Percentiles rank a stretch among this genome's conserved stretches.
Conservation (phyloP, 2,888 invertebrate species). For the Ditula angustiorana region DNA sequence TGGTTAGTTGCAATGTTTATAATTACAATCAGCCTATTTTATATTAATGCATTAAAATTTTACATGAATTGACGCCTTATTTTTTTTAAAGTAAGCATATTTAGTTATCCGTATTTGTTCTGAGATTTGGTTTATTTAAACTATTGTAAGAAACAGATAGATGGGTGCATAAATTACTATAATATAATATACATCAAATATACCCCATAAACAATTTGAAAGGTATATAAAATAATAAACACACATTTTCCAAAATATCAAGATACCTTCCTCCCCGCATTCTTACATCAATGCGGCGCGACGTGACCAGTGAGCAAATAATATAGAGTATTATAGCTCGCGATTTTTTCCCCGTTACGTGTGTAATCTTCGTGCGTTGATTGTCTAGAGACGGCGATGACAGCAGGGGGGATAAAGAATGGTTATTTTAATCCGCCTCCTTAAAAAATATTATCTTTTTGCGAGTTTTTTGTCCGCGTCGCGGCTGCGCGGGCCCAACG, state of each 20-base stretch:
- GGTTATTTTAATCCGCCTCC: slow-evolving; percentile 38
- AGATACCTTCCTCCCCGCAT: slow-evolving; percentile 17
- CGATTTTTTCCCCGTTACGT: slow-evolving; percentile 64
- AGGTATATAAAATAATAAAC: neutral
- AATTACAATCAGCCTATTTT: too few relatives aligned
- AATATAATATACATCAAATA: too few relatives aligned
- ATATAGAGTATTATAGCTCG: slow-evolving; percentile 40
- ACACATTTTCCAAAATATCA: neutral
- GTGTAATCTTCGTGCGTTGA: slow-evolving; percentile 62
- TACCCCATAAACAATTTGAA: neutral
- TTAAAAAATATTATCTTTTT: slow-evolving; percentile 36
- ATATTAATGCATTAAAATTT: too few relatives aligned
- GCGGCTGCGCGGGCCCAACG: slow-evolving; percentile 3
- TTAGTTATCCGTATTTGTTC: too few relatives aligned
- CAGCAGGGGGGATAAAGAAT: slow-evolving; percentile 33
- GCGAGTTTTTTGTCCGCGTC: neutral
- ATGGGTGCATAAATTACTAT: too few relatives aligned
- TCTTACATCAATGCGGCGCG: slow-evolving; percentile 25
- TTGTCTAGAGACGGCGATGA: slow-evolving; percentile 52
- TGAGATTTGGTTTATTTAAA: too few relatives aligned
- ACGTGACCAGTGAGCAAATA: slow-evolving; percentile 38
- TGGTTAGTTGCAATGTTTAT: too few relatives aligned
- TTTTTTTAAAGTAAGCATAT: too few relatives aligned
- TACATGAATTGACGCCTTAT: too few relatives aligned
- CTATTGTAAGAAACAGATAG: too few relatives aligned